Evolutionary conservation across 1,140 invertebrate genomes (phyloP).

Genomic region (Drosophila lacteicornis): DNA sequence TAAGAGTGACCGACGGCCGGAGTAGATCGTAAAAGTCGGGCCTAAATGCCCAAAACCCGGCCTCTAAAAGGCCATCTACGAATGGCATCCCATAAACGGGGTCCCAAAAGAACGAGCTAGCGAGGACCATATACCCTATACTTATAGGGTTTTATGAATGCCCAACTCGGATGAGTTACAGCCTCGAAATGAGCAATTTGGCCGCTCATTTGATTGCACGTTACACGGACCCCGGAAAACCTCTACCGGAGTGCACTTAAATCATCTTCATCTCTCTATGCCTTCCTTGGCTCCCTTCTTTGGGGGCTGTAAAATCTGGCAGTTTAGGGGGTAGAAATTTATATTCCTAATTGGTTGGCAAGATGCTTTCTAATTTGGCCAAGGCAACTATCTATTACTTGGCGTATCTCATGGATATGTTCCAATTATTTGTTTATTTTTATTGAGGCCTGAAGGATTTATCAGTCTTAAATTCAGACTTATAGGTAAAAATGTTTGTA

Average conservation of each 20-base stretch:
- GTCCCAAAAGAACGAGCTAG: constrained; percentile 20
- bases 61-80: constrained; percentile 75
- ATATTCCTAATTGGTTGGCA: constrained; percentile 37
- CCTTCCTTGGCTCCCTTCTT: background rate
- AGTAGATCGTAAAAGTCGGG: constrained; percentile 55
- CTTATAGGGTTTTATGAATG: constrained; percentile 65
- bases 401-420: background rate
- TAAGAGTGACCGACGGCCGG: constrained; percentile 54
- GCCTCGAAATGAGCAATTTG: constrained; percentile 53
- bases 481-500: too few relatives aligned
- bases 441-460: background rate
- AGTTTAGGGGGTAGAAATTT: constrained; percentile 18
- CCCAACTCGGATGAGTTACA: constrained; percentile 46
- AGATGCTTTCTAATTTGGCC: constrained; percentile 14
- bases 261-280: constrained; percentile 7
- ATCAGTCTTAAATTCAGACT: too few relatives aligned
- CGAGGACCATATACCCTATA: constrained; percentile 25
- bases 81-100: constrained; percentile 55
- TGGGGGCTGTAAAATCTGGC: constrained; percentile 8
- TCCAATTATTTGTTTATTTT: background rate
- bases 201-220: constrained; percentile 61
- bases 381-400: constrained; percentile 4
- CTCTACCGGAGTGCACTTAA: constrained; percentile 24
- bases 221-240: constrained; percentile 13
- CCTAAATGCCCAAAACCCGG: constrained; percentile 52